Evolutionary conservation across 2,113 vertebrate genomes (phyloP).

Genomic region (Penelope pileata): DNA sequence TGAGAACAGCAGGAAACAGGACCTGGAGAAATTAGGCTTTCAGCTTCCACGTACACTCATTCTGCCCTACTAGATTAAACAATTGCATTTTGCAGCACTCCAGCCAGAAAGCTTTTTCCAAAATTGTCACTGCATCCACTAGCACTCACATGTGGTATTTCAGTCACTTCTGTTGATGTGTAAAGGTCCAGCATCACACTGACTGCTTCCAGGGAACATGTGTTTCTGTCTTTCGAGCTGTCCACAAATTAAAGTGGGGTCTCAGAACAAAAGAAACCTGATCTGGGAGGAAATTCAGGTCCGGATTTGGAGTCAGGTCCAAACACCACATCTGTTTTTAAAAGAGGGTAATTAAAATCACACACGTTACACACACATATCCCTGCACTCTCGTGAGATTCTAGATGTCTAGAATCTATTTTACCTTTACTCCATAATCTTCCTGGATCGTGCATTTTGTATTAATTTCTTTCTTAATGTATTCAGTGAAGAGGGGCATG

Average conservation of each 20-base stretch:
- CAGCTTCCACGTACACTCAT: background rate
- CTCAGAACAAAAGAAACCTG: slow-evolving; percentile 8
- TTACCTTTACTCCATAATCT: background rate
- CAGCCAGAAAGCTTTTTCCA: background rate
- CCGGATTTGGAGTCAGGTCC: background rate
- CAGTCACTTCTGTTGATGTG: background rate
- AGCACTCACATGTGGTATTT: background rate
- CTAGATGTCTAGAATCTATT: background rate
- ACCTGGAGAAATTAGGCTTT: background rate
- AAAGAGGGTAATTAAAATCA: background rate
- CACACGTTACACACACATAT: background rate
- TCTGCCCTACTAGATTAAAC: background rate
- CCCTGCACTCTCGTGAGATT: background rate
- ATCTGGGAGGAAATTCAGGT: background rate
- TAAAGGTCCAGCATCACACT: background rate
- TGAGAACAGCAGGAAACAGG: background rate
- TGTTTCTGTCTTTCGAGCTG: background rate
- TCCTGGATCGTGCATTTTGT: background rate
- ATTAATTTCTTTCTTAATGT: no score
- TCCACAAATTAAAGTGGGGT: background rate
- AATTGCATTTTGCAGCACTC: background rate
- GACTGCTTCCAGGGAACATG: background rate
- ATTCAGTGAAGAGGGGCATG: background rate
- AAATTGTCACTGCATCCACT: background rate
- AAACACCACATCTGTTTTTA: background rate